Evolutionary conservation across 37 sponge, comb jelly and placozoan genomes (phyloP).

Genomic region (Lycopodina hypogea): DNA sequence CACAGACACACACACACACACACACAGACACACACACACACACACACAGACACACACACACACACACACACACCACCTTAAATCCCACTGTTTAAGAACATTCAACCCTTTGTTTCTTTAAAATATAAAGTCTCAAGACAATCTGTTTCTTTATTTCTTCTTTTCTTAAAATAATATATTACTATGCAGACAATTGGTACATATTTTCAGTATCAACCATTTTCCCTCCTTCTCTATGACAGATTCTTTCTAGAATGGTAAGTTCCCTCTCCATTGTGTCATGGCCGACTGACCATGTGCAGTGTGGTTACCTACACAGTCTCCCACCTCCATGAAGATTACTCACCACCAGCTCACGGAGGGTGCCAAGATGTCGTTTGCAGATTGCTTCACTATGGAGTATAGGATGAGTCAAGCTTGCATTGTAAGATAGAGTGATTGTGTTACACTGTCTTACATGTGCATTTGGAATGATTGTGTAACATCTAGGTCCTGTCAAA

Average conservation of each 20-base stretch:
- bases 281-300: neutral
- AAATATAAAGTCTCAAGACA: no score
- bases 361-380: constrained; percentile 58
- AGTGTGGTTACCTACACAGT: constrained; percentile 44
- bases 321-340: constrained; percentile 89
- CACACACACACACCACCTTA: no score
- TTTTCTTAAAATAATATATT: no score
- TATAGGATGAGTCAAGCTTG: constrained; percentile 71
- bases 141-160: no score
- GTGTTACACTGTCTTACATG: no score
- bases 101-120: no score
- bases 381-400: constrained; percentile 84
- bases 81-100: no score
- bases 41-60: no score
- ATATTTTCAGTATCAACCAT: neutral
- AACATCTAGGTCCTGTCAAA: neutral
- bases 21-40: no score
- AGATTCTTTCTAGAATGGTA: constrained; percentile 66
- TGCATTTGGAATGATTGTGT: no score
- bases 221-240: neutral
- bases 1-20: no score
- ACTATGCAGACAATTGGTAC: no score
- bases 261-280: neutral
- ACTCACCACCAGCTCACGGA: constrained; percentile 75
- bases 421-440: constrained; percentile 61